Evolutionary conservation across 2,797 vertebrate species (phyloP), one percentile per base, ranked within the genome.

Genomic region (Galagoides demidoff): DNA sequence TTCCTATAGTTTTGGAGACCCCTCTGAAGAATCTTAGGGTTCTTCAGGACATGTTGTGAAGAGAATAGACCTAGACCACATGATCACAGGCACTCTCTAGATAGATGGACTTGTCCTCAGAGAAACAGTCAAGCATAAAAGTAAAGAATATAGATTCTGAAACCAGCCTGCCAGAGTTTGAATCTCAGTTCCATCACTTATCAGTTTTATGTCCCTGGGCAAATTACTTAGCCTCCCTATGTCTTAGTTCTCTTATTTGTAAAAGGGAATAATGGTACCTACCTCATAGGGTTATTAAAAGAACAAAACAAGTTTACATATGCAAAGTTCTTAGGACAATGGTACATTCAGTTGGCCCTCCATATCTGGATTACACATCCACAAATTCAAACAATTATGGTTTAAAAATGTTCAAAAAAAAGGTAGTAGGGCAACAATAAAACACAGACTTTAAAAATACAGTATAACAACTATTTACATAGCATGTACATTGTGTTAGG

Each of bases 121-220:
- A 66, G 78, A 70, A 27, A 85, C 61, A 57, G 76, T 1, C 19
- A 23, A 61, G 37, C 49, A 49, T 1, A 43, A 64, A 63, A 49
- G 20, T 22, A 20, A 84, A 34, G 17, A 23, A n/a, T 9, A 37
- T 2, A 37, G 43, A 76, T 29, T 61, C 49, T 34, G 59, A 91
- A 39, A 34, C 25, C 17, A 86, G 25, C 91, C 61, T 34, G 3
- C 25, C 55, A 45, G 64, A 37, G 17, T 73, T 1, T 55, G 64
- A 95, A 76, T 27, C 37, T 68, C 29, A 55, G 20, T 7, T 70
- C 52, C 0, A 31, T 55, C 22, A 43, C 16, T 68, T 25, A 39
- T 37, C 87, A 95, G 87, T 29, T 90, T 11, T 45, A 70, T 59
- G 79, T 71, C 31, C 45, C 23, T 74, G 49, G 70, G 34, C n/a